Percentiles rank a stretch among this genome's conserved stretches.
These are phyloP conservation scores for Xylota sylvarum DNA, from an alignment of 2,888 invertebrate genomes.

Conservation along the genomic window DNA sequence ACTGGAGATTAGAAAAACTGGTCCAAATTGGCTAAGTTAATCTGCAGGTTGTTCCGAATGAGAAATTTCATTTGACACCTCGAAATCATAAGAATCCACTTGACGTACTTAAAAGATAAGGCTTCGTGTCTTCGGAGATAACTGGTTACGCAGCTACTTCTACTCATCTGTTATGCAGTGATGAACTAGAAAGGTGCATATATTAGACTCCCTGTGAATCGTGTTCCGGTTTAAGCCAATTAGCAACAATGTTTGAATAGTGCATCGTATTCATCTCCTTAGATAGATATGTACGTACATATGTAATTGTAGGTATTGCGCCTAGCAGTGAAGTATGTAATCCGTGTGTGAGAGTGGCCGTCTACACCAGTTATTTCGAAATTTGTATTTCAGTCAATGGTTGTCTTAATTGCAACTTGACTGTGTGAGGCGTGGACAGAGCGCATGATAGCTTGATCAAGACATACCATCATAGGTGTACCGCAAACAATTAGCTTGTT, in stretches of 20 bases:
- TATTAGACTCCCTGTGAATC: conserved; percentile 29
- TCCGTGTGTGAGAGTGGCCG: no score
- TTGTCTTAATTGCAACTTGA: not conserved
- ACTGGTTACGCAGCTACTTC: conserved; percentile 33
- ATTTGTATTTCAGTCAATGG: conserved; percentile 31
- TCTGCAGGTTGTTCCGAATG: conserved; percentile 8
- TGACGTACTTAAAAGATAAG: conserved; percentile 32
- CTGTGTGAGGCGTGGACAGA: no score
- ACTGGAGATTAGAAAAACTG: conserved; percentile 17
- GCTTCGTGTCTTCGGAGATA: conserved; percentile 18
- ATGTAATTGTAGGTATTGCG: no score
- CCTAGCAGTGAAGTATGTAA: not conserved
- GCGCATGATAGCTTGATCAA: no score
- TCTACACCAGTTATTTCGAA: no score
- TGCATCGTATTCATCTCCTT: conserved; percentile 23
- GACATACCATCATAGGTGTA: no score
- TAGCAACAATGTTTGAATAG: conserved; percentile 54
- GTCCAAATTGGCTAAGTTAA: conserved; percentile 25
- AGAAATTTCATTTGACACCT: conserved; percentile 55
- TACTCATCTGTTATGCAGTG: not conserved
- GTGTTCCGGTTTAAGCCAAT: conserved; percentile 49
- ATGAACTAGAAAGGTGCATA: conserved; percentile 12
- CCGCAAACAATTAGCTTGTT: no score
- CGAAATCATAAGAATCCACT: conserved; percentile 27
- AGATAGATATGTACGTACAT: no score